Evolutionary conservation across 2,113 vertebrate genomes (phyloP), one percentile per base, ranked within the genome.

Genomic region (Protobothrops flavoviridis): DNA sequence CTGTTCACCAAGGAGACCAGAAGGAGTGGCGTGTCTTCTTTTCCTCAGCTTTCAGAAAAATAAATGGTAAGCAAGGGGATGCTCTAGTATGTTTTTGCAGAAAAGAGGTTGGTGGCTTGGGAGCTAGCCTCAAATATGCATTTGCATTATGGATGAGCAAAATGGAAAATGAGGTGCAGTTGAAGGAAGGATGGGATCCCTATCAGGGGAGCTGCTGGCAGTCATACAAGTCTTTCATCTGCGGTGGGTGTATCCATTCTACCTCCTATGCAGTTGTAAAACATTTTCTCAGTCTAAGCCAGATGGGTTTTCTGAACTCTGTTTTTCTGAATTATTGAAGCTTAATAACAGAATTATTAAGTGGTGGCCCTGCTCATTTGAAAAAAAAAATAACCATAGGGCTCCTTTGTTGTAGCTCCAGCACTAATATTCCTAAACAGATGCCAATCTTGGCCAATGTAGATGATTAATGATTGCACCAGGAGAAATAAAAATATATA

Each of bases 401-500:
- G 33, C 15, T 56, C 9, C 33, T 57, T 56, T 88, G 87, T 52
- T 89, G 11, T 12, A 43, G 50, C 21, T 45, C 55, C 43, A 43
- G 26, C 43, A 9, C 89, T 89, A 89, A 57, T 5, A 33, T 92
- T 96, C 88, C 43, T 93, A 55, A 90, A 56, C 21, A 56, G 39
- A 93, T 91, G 85, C 88, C 23, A 20, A 48, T 48, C 39, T 48
- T 59, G 53, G 33, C 0, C 2, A 90, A 33, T 90, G 85, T 85
- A 39, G 39, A 85, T 50, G 59, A 85, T 93, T 39, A 59, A 90
- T 39, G 3, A 33, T n/a, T 48, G 26, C 21, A 10, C 20, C 23
- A 13, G 29, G 95, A 96, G 94, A 90, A 94, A 24, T 94, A 95
- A 96, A 92, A 29, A 81, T 39, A 87, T 52, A 12, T 74, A 57